Base-by-base conservation (phyloP, 2,113 vertebrate genomes). In the Raja brachyura region DNA sequence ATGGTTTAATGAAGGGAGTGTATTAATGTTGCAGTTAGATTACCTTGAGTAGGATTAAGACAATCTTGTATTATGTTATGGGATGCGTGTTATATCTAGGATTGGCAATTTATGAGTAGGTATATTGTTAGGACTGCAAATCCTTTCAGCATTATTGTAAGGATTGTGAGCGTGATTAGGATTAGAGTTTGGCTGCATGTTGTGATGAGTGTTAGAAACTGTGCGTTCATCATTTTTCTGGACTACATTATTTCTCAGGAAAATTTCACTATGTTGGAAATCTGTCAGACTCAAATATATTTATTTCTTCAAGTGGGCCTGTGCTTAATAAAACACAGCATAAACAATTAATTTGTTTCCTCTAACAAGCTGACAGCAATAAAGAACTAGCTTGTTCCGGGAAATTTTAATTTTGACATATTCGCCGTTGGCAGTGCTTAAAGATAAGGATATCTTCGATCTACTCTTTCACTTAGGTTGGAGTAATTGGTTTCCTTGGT, bases 341-440 rank as follows among this genome's bases (percentile, higher is more conserved):
- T n/a, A n/a, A 5, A 28, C 83, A 86, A 86, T 63, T 61, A 28
- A 61, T 63, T 86, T 86, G 83, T 63, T n/a, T 86, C 61, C 56
- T 63, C 83, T 56, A 86, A 63, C 11, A 59, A 61, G 56, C 28
- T 63, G 54, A 28, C 54, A 85, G 10, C 28, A 31, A 1, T 86
- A 14, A 61, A n/a, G 10, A 25, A 83, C 8, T 59, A 56, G 11
- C 13, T 31, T 9, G 83, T 63, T n/a, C 25, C 10, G 56, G 54
- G 83, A 86, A 63, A 63, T 86, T 61, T 86, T 61, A 86, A 86
- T 86, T 59, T 63, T 61, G 83, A 86, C 11, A n/a, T 61, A 63
- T 86, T 59, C 3, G 25, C 25, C 5, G 56, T 13, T 59, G 4
- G 54, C 54, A 13, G 54, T 59, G 1, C 25, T 10, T 54, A 28